Evolutionary conservation across 2,797 vertebrate species (phyloP).

Genomic region (Tinamus major): DNA sequence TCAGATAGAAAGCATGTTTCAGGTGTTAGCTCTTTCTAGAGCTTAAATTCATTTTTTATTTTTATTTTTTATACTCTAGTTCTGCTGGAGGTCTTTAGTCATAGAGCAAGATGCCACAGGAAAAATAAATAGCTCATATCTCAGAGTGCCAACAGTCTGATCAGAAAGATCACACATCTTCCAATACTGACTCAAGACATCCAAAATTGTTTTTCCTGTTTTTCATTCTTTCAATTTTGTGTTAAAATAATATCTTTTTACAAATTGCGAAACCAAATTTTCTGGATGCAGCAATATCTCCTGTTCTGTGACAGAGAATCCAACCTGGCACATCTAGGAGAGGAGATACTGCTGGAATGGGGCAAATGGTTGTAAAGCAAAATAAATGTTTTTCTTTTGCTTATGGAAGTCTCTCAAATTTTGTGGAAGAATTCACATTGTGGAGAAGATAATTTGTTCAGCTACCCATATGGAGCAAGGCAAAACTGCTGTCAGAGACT

Average conservation of each 20-base stretch:
- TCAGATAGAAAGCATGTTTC: background rate
- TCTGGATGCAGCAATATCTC: background rate
- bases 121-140: background rate
- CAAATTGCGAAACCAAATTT: background rate
- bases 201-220: background rate
- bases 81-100: background rate
- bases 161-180: background rate
- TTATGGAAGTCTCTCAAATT: fast-evolving
- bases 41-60: background rate
- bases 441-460: background rate
- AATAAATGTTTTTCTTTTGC: background rate
- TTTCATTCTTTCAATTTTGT: background rate
- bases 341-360: background rate
- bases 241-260: background rate
- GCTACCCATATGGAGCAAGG: fast-evolving
- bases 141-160: background rate
- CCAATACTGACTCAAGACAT: background rate
- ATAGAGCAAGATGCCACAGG: background rate
- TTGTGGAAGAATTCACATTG: background rate
- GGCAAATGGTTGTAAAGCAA: background rate
- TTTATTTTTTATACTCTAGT: background rate
- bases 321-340: background rate
- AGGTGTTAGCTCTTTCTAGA: background rate
- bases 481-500: background rate
- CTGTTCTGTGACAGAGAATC: background rate